Conservation (phyloP, 2,113 vertebrate genomes). For the Pterocles gutturalis region DNA sequence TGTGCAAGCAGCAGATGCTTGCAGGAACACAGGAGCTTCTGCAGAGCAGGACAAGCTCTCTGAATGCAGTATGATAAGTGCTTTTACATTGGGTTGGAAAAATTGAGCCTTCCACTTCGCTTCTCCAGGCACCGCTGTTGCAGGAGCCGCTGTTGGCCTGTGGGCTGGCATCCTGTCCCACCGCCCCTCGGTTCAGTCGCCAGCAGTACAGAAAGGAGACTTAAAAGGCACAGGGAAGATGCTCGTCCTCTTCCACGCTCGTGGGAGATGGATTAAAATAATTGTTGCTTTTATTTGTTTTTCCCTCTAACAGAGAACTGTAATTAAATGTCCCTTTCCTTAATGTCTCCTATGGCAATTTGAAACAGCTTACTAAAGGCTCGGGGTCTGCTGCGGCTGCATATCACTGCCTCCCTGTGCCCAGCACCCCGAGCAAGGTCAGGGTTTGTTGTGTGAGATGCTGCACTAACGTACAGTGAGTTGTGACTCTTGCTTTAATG, state of each 20-base stretch:
- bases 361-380: constrained; percentile 27
- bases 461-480: background rate
- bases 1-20: background rate
- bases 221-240: background rate
- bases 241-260: background rate
- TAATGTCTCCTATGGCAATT: constrained; percentile 40
- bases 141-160: background rate
- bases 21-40: rapidly evolving
- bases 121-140: background rate
- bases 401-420: background rate
- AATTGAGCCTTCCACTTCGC: background rate
- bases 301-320: background rate
- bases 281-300: background rate
- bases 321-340: constrained; percentile 43
- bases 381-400: background rate
- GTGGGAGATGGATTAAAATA: background rate
- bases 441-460: background rate
- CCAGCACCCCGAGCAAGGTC: background rate
- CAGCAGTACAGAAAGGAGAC: background rate
- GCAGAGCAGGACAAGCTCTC: background rate
- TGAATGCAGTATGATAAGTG: rapidly evolving
- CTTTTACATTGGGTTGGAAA: background rate
- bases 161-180: background rate
- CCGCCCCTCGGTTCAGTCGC: rapidly evolving
- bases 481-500: background rate